Conservation (phyloP, 2,113 vertebrate genomes). For the Nycticryphes semicollaris region DNA sequence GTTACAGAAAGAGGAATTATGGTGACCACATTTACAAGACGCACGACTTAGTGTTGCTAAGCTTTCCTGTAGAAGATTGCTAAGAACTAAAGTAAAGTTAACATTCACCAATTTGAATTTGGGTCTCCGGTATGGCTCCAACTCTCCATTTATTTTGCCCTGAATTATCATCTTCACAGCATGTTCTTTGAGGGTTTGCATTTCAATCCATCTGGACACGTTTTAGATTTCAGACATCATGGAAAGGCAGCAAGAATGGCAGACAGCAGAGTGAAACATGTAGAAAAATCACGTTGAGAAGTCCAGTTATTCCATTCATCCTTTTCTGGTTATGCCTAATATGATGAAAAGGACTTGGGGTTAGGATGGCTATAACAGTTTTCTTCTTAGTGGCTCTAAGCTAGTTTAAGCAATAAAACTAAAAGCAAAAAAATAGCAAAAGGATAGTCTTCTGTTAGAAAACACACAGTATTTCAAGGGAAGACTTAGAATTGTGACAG, state of each 20-base stretch:
- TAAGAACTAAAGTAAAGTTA: neutral
- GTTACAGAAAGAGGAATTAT: neutral
- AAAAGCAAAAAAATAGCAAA: neutral
- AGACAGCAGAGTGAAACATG: conserved; percentile 47
- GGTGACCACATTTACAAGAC: neutral
- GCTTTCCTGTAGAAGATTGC: neutral
- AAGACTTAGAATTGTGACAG: neutral
- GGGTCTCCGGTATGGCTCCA: neutral
- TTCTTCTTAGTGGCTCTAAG: neutral
- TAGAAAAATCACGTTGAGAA: conserved; percentile 40
- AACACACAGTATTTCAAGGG: neutral
- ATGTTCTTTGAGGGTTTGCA: neutral
- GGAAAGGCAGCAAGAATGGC: conserved; percentile 33
- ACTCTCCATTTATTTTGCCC: conserved; percentile 24
- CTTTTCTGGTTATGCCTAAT: conserved; percentile 37
- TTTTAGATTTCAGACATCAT: neutral
- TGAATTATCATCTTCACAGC: conserved; percentile 40
- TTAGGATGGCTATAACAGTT: neutral
- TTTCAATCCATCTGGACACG: conserved; percentile 5
- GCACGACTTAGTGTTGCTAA: neutral
- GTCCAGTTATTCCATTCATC: conserved; percentile 59
- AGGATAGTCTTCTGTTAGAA: neutral
- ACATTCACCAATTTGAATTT: neutral
- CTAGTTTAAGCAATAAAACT: neutral
- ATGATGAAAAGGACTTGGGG: neutral